These are phyloP conservation scores for Cirrhinus molitorella DNA, from an alignment of 2,797 vertebrate genomes.

Conservation along the genomic window DNA sequence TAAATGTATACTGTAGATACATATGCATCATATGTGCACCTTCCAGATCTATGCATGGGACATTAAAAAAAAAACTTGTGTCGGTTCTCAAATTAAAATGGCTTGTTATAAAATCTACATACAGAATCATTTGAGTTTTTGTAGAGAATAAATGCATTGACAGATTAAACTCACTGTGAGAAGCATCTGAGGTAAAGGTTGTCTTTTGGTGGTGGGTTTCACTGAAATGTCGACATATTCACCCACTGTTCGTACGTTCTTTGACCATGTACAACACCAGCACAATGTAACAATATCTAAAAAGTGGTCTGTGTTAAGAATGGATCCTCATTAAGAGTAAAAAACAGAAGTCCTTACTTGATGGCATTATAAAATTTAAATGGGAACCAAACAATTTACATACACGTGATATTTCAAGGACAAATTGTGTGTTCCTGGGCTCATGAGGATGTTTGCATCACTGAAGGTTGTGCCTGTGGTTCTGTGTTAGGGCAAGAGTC, in stretches of 20 bases:
- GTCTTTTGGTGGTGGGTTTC: slow-evolving; percentile 82
- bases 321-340: slow-evolving; percentile 43
- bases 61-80: slow-evolving; percentile 60
- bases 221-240: slow-evolving; percentile 73
- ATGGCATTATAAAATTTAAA: slow-evolving; percentile 53
- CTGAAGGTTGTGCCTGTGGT: slow-evolving; percentile 78
- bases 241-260: slow-evolving; percentile 67
- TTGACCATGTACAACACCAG: slow-evolving; percentile 74
- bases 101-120: slow-evolving; percentile 20
- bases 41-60: background rate
- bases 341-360: slow-evolving; percentile 59
- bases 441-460: slow-evolving; percentile 92
- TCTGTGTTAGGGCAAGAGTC: slow-evolving; percentile 74
- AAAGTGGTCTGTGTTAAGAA: slow-evolving; percentile 37
- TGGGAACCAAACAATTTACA: slow-evolving; percentile 40
- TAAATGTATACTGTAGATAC: slow-evolving; percentile 52
- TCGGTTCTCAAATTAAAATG: slow-evolving; percentile 60
- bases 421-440: slow-evolving; percentile 61
- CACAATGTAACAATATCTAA: slow-evolving; percentile 72
- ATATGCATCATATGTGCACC: slow-evolving; percentile 57
- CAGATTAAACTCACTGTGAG: slow-evolving; percentile 60
- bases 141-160: slow-evolving; percentile 65
- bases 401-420: slow-evolving; percentile 2
- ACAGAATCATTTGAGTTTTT: slow-evolving; percentile 56
- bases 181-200: slow-evolving; percentile 86